These are phyloP conservation scores for Iphiclides podalirius DNA, from an alignment of 2,888 invertebrate species.

Conservation along the genomic window DNA sequence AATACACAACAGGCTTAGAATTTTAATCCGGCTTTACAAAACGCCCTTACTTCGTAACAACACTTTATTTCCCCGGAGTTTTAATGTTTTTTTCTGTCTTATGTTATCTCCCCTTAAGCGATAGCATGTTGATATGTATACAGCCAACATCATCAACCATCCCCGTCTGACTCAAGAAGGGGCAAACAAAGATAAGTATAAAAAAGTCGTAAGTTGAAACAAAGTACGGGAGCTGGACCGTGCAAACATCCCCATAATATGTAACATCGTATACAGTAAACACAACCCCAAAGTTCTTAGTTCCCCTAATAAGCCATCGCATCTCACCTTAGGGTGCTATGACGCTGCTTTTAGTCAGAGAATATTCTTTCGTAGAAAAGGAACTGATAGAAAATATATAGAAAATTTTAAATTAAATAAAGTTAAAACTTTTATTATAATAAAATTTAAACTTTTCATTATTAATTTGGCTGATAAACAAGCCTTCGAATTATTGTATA, in stretches of 20 bases:
- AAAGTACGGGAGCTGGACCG: conserved; percentile 45
- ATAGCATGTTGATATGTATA: conserved; percentile 40
- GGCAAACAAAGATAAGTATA: conserved; percentile 38
- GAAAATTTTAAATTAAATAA: too few species aligned
- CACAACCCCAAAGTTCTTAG: conserved; percentile 75
- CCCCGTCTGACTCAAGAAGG: conserved; percentile 29
- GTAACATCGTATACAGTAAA: conserved; percentile 56
- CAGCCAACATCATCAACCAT: conserved; percentile 42
- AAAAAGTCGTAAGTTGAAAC: conserved; percentile 34
- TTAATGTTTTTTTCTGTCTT: conserved; percentile 40
- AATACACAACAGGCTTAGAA: conserved; percentile 40
- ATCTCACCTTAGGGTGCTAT: conserved; percentile 69
- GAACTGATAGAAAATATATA: too few species aligned
- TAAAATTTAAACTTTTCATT: too few species aligned
- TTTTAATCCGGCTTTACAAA: conserved; percentile 69
- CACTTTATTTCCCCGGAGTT: conserved; percentile 69
- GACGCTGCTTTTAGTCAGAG: conserved; percentile 43
- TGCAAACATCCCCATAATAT: conserved; percentile 63
- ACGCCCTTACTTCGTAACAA: conserved; percentile 56
- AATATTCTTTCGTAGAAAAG: conserved; percentile 27
- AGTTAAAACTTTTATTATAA: too few species aligned
- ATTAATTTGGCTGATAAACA: too few species aligned
- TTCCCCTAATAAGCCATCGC: conserved; percentile 75
- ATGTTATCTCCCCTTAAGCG: conserved; percentile 52
- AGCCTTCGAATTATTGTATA: too few species aligned